Percentiles rank a stretch among this genome's conserved stretches.
phyloP scores from a whole-genome alignment of 1,140 invertebrate species.

The Ceratitis capitata region DNA sequence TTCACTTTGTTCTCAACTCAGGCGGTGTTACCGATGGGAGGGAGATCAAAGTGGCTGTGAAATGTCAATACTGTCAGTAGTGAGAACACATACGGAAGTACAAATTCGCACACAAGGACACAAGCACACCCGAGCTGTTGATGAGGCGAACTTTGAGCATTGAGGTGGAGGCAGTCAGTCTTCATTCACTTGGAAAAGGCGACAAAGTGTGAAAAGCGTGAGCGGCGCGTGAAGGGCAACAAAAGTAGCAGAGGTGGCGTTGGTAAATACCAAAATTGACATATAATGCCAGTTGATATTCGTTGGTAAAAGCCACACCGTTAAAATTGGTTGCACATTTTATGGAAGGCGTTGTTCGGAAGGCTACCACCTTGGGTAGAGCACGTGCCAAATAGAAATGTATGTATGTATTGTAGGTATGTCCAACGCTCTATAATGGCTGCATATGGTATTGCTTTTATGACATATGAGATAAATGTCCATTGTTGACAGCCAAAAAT shows the following conservation, averaged over 20 bases:
- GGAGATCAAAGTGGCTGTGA: not conserved
- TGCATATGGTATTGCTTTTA: slow-evolving; percentile 9
- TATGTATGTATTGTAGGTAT: not conserved
- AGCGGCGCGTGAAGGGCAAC: too few relatives aligned
- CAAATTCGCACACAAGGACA: not conserved
- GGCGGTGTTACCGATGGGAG: not conserved
- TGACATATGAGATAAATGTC: not conserved
- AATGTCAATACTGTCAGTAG: slow-evolving; percentile 15
- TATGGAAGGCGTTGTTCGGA: not conserved
- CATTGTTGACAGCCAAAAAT: not conserved
- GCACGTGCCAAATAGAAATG: not conserved
- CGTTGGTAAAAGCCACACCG: not conserved
- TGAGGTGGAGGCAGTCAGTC: not conserved
- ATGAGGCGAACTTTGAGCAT: too few relatives aligned
- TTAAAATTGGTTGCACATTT: not conserved
- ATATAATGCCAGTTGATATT: not conserved
- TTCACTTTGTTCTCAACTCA: slow-evolving; percentile 11
- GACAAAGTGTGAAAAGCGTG: not conserved
- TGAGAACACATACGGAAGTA: not conserved
- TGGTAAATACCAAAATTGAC: not conserved
- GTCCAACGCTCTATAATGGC: not conserved
- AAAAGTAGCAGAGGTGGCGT: not conserved
- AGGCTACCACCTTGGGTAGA: not conserved
- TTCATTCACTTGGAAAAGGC: not conserved
- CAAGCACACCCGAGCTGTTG: not conserved